These are phyloP conservation scores for Cyclophora punctaria DNA, from an alignment of 2,888 invertebrate genomes.

Conservation along the genomic window DNA sequence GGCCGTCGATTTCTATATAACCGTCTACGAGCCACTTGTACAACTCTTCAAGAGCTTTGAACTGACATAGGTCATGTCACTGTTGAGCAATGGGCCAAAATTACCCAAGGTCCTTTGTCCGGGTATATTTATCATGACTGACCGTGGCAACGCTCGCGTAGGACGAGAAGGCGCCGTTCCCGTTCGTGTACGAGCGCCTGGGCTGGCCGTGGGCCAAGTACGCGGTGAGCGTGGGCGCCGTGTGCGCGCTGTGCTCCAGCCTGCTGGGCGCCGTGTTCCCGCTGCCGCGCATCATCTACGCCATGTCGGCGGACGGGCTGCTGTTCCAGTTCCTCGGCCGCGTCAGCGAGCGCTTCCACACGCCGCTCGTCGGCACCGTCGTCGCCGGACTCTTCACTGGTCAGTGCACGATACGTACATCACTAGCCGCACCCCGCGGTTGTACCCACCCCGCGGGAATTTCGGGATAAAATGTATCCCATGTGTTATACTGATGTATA, in stretches of 20 bases:
- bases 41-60: too few relatives aligned
- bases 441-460: too few relatives aligned
- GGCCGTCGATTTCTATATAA: too few relatives aligned
- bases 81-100: too few relatives aligned
- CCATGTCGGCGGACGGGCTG: slow-evolving; percentile 91
- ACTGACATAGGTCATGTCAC: too few relatives aligned
- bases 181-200: slow-evolving; percentile 82
- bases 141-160: slow-evolving; percentile 31
- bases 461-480: too few relatives aligned
- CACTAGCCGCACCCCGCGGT: too few relatives aligned
- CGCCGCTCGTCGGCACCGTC: slow-evolving; percentile 85
- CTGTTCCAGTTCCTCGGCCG: slow-evolving; percentile 84
- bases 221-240: slow-evolving; percentile 88
- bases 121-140: too few relatives aligned
- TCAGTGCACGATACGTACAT: slow-evolving; percentile 14
- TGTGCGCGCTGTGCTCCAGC: slow-evolving; percentile 89
- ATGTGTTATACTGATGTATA: too few relatives aligned
- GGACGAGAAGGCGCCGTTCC: slow-evolving; percentile 86
- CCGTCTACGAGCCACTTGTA: too few relatives aligned
- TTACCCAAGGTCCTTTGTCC: too few relatives aligned
- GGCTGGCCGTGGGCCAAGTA: slow-evolving; percentile 87
- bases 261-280: slow-evolving; percentile 91
- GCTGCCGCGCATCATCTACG: slow-evolving; percentile 89
- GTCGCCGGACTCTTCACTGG: slow-evolving; percentile 85
- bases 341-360: slow-evolving; percentile 83